These are phyloP conservation scores for Aleiodes sp. DNA, from an alignment of 1,140 invertebrate genomes.

Conservation along the genomic window DNA sequence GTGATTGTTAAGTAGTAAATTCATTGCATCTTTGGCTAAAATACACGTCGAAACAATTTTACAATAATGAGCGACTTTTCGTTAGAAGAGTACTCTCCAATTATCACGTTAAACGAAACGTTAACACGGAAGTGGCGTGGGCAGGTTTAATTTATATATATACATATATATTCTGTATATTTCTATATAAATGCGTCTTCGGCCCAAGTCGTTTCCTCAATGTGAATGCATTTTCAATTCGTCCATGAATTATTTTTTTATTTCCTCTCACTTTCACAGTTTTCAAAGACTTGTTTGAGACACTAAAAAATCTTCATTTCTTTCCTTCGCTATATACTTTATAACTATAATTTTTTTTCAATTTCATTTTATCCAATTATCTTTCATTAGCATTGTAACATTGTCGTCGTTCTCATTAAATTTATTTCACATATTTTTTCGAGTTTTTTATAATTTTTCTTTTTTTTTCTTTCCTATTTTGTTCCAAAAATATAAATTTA, in stretches of 20 bases:
- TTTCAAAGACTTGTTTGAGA: background rate
- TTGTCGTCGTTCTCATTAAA: conserved; percentile 9
- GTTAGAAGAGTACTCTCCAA: conserved; percentile 29
- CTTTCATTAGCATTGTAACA: conserved; percentile 15
- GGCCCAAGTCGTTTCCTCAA: conserved; percentile 29
- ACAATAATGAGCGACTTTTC: conserved; percentile 27
- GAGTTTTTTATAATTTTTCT: background rate
- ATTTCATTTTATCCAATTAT: conserved; percentile 18
- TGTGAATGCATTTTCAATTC: conserved; percentile 15
- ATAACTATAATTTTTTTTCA: background rate
- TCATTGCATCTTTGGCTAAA: conserved; percentile 23
- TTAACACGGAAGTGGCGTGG: conserved; percentile 39
- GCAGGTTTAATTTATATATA: conserved; percentile 42
- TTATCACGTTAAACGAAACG: conserved; percentile 40
- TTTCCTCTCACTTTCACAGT: background rate
- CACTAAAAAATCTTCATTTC: background rate
- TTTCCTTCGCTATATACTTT: background rate
- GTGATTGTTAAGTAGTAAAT: background rate
- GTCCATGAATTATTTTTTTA: background rate
- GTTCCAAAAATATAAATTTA: conserved; percentile 64
- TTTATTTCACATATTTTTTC: conserved; percentile 9
- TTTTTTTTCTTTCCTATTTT: conserved; percentile 42
- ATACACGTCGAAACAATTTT: conserved; percentile 29
- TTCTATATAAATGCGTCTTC: conserved; percentile 31
- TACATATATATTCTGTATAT: conserved; percentile 20